Base-by-base conservation (phyloP, 1,140 invertebrate genomes). In the Oryctes rhinoceros region DNA sequence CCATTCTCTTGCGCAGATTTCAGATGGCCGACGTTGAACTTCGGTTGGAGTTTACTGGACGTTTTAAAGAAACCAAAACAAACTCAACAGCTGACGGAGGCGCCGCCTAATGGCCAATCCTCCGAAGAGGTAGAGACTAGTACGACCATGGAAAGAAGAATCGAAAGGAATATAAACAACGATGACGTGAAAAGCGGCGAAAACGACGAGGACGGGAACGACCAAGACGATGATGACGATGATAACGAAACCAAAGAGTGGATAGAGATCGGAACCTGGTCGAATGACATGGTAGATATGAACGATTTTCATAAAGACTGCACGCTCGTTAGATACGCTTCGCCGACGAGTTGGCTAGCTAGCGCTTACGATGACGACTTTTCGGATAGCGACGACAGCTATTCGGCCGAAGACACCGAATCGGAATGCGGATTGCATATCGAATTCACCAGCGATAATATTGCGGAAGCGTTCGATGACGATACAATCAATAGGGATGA, bases 1-100 rank as follows among this genome's bases (percentile, higher is more conserved):
- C 49, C 13, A 53, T 53, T 53, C 10, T 20, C 10, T 13, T 79
- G 74, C 44, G n/a, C 30, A 89, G 90, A 91, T 84, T 95, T 95
- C 84, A 89, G 92, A 81, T 98, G 96, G 96, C 91, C 93, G 0
- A 89, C 95, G 1, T 89, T 98, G n/a, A 94, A 97, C 89, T 98
- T 98, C 88, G 96, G 96, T 0, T 98, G 96, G 96, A 96, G 93
- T 85, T 88, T 97, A 39, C 93, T 94, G 20, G 96, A 97, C 87
- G 95, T 97, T 7, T 86, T 96, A 39, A 92, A 90, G 83, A 93
- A 92, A 84, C 91, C 91, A 0, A 91, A 91, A 81, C 88, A 81
- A 78, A 20, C 82, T 67, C 1, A 84, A 85, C 9, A 44, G 39
- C 39, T 44, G 5, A 10, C 3, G 5, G 39, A 44, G 9, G 87